Evolutionary conservation across 2,113 vertebrate species (phyloP).

Genomic region (Ariopsis seemanni): DNA sequence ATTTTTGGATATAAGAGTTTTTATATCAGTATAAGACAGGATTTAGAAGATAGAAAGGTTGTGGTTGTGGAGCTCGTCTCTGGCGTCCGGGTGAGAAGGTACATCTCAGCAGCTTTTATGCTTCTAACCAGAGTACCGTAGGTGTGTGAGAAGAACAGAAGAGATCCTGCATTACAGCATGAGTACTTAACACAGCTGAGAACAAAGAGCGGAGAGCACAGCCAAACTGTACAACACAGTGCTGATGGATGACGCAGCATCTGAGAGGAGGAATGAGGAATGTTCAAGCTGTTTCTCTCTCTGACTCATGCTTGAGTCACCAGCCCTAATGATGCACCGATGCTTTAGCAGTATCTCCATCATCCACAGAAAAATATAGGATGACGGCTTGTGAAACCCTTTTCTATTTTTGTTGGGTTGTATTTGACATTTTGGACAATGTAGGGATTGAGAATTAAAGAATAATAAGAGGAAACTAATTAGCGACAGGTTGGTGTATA

Average conservation of each 20-base stretch:
- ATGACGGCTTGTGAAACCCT: neutral
- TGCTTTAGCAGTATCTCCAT: neutral
- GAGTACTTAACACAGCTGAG: neutral
- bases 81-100: neutral
- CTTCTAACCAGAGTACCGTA: neutral
- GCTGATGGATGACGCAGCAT: conserved; percentile 20
- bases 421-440: neutral
- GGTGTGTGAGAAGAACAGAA: neutral
- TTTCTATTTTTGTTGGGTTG: neutral
- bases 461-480: neutral
- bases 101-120: neutral
- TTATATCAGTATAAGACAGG: neutral
- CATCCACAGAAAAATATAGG: neutral
- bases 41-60: neutral
- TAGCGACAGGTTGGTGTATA: neutral
- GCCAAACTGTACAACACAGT: neutral
- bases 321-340: neutral
- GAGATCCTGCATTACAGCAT: neutral
- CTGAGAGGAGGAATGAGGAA: neutral
- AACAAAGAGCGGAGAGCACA: neutral
- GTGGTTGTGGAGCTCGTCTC: neutral
- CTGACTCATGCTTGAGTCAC: conserved; percentile 10
- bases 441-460: neutral
- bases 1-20: neutral
- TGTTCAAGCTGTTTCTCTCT: conserved; percentile 7